A percentile compares a stretch with the other conserved stretches of the same genome.
These are phyloP conservation scores for Tiphia femorata DNA, from an alignment of 2,888 invertebrate species.

Conservation along the genomic window DNA sequence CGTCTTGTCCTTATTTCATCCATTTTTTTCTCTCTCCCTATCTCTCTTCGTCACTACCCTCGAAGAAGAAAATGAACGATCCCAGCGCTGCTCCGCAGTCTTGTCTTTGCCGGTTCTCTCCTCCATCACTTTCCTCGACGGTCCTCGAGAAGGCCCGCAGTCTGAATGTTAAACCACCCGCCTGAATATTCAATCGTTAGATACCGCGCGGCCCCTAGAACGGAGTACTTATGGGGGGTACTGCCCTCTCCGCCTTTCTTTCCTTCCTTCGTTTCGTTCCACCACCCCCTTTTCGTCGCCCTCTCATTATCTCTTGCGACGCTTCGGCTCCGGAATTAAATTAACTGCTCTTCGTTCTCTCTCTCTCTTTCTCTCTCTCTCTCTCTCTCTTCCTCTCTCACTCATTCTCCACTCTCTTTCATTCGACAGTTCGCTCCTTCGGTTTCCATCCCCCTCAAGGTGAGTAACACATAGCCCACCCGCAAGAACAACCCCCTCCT, in stretches of 20 bases:
- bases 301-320: slow-evolving; percentile 25
- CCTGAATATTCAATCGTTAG: slow-evolving; percentile 35
- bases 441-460: not conserved
- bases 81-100: too few relatives aligned
- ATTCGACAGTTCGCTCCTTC: slow-evolving; percentile 12
- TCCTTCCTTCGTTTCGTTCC: not conserved
- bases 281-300: not conserved
- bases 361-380: not conserved
- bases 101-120: too few relatives aligned
- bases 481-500: too few relatives aligned
- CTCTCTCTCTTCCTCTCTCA: not conserved
- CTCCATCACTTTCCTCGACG: too few relatives aligned
- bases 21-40: too few relatives aligned
- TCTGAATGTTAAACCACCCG: slow-evolving; percentile 40
- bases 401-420: not conserved
- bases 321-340: slow-evolving; percentile 16
- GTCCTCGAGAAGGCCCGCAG: too few relatives aligned
- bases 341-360: slow-evolving; percentile 8
- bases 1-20: too few relatives aligned
- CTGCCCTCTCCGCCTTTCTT: slow-evolving; percentile 4
- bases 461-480: too few relatives aligned
- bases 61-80: too few relatives aligned
- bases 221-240: slow-evolving; percentile 9
- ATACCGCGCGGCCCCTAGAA: not conserved
- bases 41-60: too few relatives aligned